These are phyloP conservation scores for Lysandra coridon DNA, from an alignment of 2,888 invertebrate genomes.

Conservation along the genomic window DNA sequence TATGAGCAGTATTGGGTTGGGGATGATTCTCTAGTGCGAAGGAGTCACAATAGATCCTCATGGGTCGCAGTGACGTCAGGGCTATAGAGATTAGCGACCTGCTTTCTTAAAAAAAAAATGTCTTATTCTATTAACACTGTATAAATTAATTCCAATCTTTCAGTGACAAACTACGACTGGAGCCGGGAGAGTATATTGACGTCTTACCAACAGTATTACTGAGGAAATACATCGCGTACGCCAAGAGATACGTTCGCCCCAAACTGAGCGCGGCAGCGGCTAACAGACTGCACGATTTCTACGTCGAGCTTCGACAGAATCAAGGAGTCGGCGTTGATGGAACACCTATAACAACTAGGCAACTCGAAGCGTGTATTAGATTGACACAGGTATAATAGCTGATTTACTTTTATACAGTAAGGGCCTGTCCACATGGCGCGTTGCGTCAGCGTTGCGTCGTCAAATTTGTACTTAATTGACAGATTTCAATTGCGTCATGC, in stretches of 20 bases:
- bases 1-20: too few species aligned
- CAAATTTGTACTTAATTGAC: too few species aligned
- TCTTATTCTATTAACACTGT: too few species aligned
- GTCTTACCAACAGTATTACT: slow-evolving; percentile 87
- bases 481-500: too few species aligned
- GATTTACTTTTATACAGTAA: too few species aligned
- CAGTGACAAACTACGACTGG: slow-evolving; percentile 82
- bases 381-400: slow-evolving; percentile 83
- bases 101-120: too few species aligned
- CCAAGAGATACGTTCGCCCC: slow-evolving; percentile 92
- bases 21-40: too few species aligned
- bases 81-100: too few species aligned
- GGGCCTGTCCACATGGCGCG: too few species aligned
- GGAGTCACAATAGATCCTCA: too few species aligned
- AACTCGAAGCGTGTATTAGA: slow-evolving; percentile 93
- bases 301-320: slow-evolving; percentile 86
- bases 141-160: slow-evolving; percentile 42
- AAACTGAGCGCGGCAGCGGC: slow-evolving; percentile 87
- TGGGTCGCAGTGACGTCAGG: too few species aligned
- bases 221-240: slow-evolving; percentile 95
- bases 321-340: slow-evolving; percentile 83
- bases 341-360: slow-evolving; percentile 90
- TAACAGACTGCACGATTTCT: slow-evolving; percentile 86
- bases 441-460: too few species aligned
- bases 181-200: slow-evolving; percentile 83